phyloP scores from a whole-genome alignment of 2,888 invertebrate species.

The Mythimna lalbum region DNA sequence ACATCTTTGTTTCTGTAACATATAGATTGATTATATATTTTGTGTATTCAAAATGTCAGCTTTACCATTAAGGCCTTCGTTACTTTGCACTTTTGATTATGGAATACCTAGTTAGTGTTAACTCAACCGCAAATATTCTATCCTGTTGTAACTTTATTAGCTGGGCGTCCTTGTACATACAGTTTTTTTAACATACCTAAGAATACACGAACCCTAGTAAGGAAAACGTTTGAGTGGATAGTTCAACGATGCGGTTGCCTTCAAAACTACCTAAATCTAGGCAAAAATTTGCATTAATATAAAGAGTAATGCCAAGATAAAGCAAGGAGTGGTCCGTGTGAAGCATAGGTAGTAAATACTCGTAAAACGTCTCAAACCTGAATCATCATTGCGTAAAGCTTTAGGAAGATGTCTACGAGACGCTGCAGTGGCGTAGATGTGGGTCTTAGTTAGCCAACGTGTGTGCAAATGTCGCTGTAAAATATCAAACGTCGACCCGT shows the following conservation, averaged over 20 bases:
- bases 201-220: slow-evolving; percentile 24
- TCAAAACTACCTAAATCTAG: slow-evolving; percentile 57
- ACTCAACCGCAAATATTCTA: slow-evolving; percentile 11
- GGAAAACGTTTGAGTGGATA: slow-evolving; percentile 54
- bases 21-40: slow-evolving; percentile 54
- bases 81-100: slow-evolving; percentile 33
- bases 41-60: slow-evolving; percentile 63
- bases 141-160: slow-evolving; percentile 47
- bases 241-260: slow-evolving; percentile 60
- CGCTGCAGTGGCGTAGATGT: slow-evolving; percentile 69
- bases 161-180: slow-evolving; percentile 46
- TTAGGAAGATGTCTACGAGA: slow-evolving; percentile 72
- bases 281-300: slow-evolving; percentile 60
- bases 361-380: slow-evolving; percentile 69
- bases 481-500: slow-evolving; percentile 85
- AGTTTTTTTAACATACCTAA: slow-evolving; percentile 19
- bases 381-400: slow-evolving; percentile 79
- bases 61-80: slow-evolving; percentile 57
- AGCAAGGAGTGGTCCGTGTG: slow-evolving; percentile 63
- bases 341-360: slow-evolving; percentile 64
- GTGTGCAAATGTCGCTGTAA: slow-evolving; percentile 84
- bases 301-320: slow-evolving; percentile 62
- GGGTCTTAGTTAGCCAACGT: slow-evolving; percentile 79
- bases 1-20: slow-evolving; percentile 60
- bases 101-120: slow-evolving; percentile 33